phyloP scores from a whole-genome alignment of 2,797 vertebrate species.

The Saxicola maurus region DNA sequence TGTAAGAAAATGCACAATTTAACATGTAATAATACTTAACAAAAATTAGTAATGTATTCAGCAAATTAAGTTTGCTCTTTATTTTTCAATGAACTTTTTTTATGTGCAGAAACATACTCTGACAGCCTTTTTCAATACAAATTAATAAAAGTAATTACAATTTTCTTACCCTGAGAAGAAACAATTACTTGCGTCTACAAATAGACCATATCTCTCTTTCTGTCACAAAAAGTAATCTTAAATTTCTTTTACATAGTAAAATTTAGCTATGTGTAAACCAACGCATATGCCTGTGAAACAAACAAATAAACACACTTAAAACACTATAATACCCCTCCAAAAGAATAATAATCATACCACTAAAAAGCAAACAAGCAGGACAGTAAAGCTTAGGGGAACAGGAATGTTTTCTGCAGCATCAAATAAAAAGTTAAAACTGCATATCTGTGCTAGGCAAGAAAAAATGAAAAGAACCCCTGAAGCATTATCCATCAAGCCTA shows the following conservation, averaged over 20 bases:
- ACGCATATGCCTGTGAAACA: neutral
- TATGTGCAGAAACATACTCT: neutral
- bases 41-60: neutral
- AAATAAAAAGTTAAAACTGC: conserved; percentile 59
- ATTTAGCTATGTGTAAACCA: conserved; percentile 3
- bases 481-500: conserved; percentile 69
- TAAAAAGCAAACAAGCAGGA: conserved; percentile 29
- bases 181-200: conserved; percentile 12
- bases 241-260: conserved; percentile 12
- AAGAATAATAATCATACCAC: conserved; percentile 7
- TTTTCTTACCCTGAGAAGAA: conserved; percentile 10
- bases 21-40: neutral
- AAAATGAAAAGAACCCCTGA: conserved; percentile 48
- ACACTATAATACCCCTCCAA: neutral
- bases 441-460: conserved; percentile 21
- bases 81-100: neutral
- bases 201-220: neutral
- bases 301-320: neutral
- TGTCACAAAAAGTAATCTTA: conserved; percentile 5
- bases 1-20: neutral
- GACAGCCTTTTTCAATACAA: conserved; percentile 12
- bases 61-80: neutral
- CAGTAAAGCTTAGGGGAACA: conserved; percentile 3
- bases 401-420: conserved; percentile 36
- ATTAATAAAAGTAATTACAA: neutral